phyloP scores from a whole-genome alignment of 2,113 vertebrate genomes.

The Oceanodroma tethys region DNA sequence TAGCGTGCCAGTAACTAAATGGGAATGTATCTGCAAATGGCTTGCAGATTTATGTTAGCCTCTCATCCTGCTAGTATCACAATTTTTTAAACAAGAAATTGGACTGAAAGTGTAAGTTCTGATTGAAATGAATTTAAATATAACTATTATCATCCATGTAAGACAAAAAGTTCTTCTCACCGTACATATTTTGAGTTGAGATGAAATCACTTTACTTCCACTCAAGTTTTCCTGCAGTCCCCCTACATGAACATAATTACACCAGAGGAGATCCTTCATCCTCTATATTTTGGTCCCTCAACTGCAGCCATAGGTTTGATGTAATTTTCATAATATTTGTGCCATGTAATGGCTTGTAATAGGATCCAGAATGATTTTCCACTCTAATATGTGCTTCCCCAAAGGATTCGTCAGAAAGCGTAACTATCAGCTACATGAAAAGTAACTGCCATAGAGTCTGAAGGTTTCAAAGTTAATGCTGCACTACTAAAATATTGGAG shows the following conservation, averaged over 20 bases:
- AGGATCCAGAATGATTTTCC: not conserved
- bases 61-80: not conserved
- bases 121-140: not conserved
- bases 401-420: not conserved
- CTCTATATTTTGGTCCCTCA: not conserved
- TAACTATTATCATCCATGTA: not conserved
- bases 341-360: not conserved
- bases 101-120: not conserved
- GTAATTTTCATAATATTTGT: conserved; percentile 19
- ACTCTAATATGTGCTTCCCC: not conserved
- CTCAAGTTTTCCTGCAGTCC: not conserved
- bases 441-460: not conserved
- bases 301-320: not conserved
- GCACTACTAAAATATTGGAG: not conserved
- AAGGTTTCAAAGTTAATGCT: not conserved
- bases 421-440: not conserved
- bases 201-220: not conserved
- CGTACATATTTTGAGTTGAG: not conserved
- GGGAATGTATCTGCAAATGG: not conserved
- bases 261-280: not conserved
- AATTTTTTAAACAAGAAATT: not conserved
- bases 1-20: not conserved
- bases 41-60: not conserved
- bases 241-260: not conserved
- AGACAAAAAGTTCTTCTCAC: not conserved